Percentiles rank a stretch among this genome's conserved stretches.
These are phyloP conservation scores for Monopis laevigella DNA, from an alignment of 2,888 invertebrate genomes.

Conservation along the genomic window DNA sequence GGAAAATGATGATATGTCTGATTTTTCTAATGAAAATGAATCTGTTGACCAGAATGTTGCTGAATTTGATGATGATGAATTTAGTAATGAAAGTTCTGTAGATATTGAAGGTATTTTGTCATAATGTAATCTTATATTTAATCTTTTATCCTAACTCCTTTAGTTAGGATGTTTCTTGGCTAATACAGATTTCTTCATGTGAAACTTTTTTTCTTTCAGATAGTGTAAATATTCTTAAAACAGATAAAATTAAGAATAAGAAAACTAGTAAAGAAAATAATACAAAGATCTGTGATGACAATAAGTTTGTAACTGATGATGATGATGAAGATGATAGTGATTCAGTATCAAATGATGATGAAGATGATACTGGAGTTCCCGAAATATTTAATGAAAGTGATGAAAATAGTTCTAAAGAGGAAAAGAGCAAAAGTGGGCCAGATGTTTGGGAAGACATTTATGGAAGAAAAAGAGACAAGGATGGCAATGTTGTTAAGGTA, in stretches of 20 bases:
- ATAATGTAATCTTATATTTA: no score
- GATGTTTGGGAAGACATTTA: conserved; percentile 91
- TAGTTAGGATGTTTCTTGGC: no score
- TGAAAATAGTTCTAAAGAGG: conserved; percentile 21
- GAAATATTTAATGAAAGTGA: conserved; percentile 23
- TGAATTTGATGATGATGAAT: conserved; percentile 17
- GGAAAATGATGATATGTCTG: conserved; percentile 13
- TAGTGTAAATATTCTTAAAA: neutral
- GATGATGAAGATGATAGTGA: conserved; percentile 30
- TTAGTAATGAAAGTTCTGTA: conserved; percentile 18
- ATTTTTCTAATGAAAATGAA: conserved; percentile 11
- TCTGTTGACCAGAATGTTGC: conserved; percentile 11
- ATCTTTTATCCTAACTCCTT: no score
- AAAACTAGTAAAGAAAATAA: neutral
- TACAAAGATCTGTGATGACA: neutral
- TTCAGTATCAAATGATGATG: conserved; percentile 20
- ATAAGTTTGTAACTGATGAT: conserved; percentile 18
- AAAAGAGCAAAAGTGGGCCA: conserved; percentile 28
- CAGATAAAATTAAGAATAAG: neutral
- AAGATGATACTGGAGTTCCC: conserved; percentile 20
- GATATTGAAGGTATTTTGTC: conserved; percentile 21
- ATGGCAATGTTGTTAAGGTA: conserved; percentile 80
- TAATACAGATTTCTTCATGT: no score
- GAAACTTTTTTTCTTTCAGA: neutral
- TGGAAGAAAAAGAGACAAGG: conserved; percentile 82